Evolutionary conservation across 2,888 invertebrate species (phyloP).

Genomic region (Coecobrya sp.): DNA sequence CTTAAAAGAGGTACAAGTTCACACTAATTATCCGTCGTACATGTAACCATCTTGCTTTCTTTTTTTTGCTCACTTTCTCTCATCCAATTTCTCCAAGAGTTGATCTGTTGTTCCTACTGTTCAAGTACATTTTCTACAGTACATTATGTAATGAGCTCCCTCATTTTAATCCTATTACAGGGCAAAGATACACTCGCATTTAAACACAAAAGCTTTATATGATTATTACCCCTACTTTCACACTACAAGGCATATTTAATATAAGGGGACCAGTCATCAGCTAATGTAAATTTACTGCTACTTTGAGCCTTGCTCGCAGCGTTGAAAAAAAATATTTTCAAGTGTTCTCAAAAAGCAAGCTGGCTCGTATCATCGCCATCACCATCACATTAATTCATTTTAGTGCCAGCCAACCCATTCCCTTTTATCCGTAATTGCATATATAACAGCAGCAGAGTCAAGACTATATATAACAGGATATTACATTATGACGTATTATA

Average conservation of each 20-base stretch:
- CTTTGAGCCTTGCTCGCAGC: neutral
- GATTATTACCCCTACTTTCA: neutral
- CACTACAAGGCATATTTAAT: neutral
- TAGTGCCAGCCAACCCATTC: neutral
- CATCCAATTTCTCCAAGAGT: neutral
- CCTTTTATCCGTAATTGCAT: neutral
- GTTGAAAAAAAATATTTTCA: neutral
- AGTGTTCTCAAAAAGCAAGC: neutral
- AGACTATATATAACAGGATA: neutral
- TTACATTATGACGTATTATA: neutral
- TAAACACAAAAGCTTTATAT: conserved; percentile 5
- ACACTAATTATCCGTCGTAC: conserved; percentile 39
- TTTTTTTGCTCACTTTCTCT: neutral
- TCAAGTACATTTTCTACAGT: conserved; percentile 2
- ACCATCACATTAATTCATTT: conserved; percentile 21
- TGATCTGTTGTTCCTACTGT: neutral
- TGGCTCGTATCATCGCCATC: neutral
- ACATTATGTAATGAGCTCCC: conserved; percentile 57
- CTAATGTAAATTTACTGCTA: conserved; percentile 40
- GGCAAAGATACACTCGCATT: neutral
- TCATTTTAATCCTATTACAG: conserved; percentile 62
- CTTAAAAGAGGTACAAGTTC: neutral
- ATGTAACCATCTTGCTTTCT: neutral
- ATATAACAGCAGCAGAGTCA: too few relatives aligned
- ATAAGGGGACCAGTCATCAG: conserved; percentile 5